Percentiles rank a stretch among this genome's conserved stretches.
phyloP scores from a whole-genome alignment of 2,888 invertebrate species.

The Harpalus rufipes region DNA sequence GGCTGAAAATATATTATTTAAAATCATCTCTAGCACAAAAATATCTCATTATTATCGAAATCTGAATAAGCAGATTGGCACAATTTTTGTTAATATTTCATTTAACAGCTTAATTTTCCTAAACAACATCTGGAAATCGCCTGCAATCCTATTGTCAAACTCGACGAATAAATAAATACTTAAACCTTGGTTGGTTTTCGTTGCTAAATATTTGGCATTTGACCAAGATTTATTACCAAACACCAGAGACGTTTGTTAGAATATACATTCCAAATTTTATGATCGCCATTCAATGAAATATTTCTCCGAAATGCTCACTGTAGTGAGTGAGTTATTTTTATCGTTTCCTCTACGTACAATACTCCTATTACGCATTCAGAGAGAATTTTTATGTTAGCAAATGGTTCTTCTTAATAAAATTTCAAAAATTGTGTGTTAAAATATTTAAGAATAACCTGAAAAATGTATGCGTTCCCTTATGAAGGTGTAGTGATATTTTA shows the following conservation, averaged over 20 bases:
- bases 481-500: not conserved
- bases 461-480: not conserved
- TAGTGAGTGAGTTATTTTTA: not conserved
- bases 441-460: not conserved
- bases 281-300: not conserved
- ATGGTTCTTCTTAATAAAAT: not conserved
- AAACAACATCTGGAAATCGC: not conserved
- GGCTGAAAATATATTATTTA: too few species aligned
- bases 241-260: not conserved
- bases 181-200: not conserved
- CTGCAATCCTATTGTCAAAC: not conserved
- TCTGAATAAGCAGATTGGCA: too few species aligned
- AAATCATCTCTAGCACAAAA: too few species aligned
- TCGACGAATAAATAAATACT: not conserved
- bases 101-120: too few species aligned
- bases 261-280: slow-evolving; percentile 7
- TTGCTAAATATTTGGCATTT: slow-evolving; percentile 28
- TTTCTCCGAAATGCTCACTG: not conserved
- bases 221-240: slow-evolving; percentile 40
- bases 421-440: not conserved
- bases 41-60: too few species aligned
- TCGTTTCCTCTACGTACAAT: not conserved
- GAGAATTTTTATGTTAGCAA: not conserved
- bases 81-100: too few species aligned
- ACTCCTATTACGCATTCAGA: not conserved